phyloP scores from a whole-genome alignment of 2,113 vertebrate species.

The Chaetura pelagica region DNA sequence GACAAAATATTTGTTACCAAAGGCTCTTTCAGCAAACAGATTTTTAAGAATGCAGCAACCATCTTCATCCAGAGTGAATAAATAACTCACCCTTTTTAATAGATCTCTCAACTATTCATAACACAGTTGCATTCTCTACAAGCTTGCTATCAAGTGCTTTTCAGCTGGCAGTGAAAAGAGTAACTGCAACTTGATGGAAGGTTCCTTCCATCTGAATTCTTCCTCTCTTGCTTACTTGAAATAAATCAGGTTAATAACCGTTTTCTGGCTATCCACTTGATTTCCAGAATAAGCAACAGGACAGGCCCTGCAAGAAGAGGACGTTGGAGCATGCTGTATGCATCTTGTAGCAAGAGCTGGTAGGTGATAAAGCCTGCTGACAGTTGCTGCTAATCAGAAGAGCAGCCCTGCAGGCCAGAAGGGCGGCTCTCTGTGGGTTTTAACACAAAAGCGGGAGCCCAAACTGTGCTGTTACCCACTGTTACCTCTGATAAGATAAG shows the following conservation, averaged over 20 bases:
- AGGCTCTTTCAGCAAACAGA: neutral
- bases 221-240: neutral
- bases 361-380: constrained; percentile 21
- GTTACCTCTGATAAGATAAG: constrained; percentile 30
- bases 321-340: neutral
- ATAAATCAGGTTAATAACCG: constrained; percentile 20
- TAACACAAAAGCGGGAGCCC: neutral
- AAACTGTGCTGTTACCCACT: neutral
- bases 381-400: constrained; percentile 54
- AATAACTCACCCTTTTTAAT: neutral
- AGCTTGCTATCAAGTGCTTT: neutral
- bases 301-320: neutral
- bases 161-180: neutral
- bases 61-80: neutral
- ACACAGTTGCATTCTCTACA: neutral
- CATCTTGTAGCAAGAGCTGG: neutral
- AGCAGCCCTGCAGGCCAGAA: neutral
- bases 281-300: neutral
- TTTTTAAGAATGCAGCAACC: neutral
- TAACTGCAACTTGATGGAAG: neutral
- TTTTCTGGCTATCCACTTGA: neutral
- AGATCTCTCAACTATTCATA: neutral
- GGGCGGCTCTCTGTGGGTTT: neutral
- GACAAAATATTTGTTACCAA: constrained; percentile 10
- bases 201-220: neutral